These are phyloP conservation scores for Ptyas mucosa DNA, from an alignment of 2,113 vertebrate genomes.

Conservation along the genomic window DNA sequence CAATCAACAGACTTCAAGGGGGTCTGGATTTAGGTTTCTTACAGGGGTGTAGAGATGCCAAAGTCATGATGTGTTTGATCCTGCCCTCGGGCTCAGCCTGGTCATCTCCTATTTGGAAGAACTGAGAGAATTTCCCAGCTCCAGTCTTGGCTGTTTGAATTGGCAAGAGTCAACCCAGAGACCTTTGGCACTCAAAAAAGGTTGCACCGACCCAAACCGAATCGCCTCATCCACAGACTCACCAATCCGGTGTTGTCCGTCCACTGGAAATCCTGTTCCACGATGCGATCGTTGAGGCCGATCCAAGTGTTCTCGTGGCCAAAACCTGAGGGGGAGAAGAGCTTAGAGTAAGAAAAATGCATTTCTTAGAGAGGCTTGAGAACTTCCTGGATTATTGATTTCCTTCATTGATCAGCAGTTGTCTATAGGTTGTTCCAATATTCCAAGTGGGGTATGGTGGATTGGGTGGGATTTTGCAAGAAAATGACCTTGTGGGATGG, in stretches of 20 bases:
- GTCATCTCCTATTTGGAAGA: neutral
- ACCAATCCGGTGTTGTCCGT: conserved; percentile 91
- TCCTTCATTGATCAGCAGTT: neutral
- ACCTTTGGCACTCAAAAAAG: neutral
- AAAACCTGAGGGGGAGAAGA: conserved; percentile 69
- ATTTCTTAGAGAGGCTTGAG: neutral
- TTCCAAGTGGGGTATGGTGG: neutral
- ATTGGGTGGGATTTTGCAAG: neutral
- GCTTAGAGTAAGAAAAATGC: neutral
- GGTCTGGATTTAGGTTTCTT: neutral
- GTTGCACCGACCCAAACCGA: neutral
- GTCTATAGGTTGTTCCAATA: neutral
- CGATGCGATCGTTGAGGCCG: conserved; percentile 91
- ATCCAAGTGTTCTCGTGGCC: conserved; percentile 96
- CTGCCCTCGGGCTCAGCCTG: neutral
- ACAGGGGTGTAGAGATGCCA: neutral
- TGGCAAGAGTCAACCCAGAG: neutral
- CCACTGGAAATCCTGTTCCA: conserved; percentile 98
- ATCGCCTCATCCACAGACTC: conserved; percentile 45
- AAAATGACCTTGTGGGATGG: neutral
- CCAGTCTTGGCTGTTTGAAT: neutral
- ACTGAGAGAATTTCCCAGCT: neutral
- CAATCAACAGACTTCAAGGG: neutral
- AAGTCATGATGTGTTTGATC: neutral
- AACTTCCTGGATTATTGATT: neutral